Percentiles rank a stretch among this genome's conserved stretches.
Conservation (phyloP, 2,113 vertebrate species). For the Sitta europaea region DNA sequence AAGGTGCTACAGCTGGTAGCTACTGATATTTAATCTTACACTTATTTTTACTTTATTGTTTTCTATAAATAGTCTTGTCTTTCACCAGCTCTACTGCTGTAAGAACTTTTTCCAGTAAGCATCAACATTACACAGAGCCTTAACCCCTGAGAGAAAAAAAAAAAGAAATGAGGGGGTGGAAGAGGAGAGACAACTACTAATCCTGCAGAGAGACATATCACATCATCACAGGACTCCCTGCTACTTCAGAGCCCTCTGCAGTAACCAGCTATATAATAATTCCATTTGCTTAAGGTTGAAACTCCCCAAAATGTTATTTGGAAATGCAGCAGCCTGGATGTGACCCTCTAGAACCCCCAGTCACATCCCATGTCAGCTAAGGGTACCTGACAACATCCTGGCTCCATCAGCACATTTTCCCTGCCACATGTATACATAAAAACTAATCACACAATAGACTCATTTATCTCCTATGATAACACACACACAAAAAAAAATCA, state of each 20-base stretch:
- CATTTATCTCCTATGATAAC: background rate
- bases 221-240: background rate
- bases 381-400: background rate
- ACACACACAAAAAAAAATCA: background rate
- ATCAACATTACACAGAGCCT: background rate
- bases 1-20: background rate
- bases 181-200: background rate
- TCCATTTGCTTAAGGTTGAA: background rate
- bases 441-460: background rate
- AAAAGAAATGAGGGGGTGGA: background rate
- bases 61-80: background rate
- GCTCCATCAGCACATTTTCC: background rate
- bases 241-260: background rate
- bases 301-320: too few species aligned
- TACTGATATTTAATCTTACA: conserved; percentile 3
- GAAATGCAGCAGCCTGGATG: background rate
- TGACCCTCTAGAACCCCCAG: background rate
- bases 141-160: background rate
- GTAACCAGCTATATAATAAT: background rate
- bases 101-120: background rate
- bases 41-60: conserved; percentile 22
- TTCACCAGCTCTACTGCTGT: background rate
- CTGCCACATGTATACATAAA: background rate
- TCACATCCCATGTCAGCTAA: background rate
- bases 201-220: background rate